Percentiles rank a stretch among this genome's conserved stretches.
Evolutionary conservation across 2,113 vertebrate species (phyloP).

Genomic region (Arenaria interpres): DNA sequence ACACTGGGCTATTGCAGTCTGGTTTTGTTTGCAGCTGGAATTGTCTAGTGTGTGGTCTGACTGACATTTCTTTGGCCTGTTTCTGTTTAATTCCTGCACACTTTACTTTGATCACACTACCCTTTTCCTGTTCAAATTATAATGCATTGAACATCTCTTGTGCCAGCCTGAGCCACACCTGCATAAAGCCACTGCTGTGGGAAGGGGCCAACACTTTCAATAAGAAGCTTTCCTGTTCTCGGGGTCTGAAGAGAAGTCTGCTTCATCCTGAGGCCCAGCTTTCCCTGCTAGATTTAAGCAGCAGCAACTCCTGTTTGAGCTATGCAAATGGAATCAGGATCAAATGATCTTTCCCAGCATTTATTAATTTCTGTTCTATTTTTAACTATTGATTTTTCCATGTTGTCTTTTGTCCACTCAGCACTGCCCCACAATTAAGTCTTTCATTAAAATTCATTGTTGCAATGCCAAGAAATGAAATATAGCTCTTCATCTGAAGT

Average conservation of each 20-base stretch:
- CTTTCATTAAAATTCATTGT: slow-evolving; percentile 5
- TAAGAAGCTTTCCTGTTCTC: background rate
- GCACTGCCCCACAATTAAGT: background rate
- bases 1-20: background rate
- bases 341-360: background rate
- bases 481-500: background rate
- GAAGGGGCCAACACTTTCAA: background rate
- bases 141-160: background rate
- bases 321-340: background rate
- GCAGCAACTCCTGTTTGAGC: background rate
- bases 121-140: background rate
- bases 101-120: background rate
- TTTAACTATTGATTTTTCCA: background rate
- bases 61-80: background rate
- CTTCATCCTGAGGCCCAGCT: background rate
- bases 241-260: background rate
- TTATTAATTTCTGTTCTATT: background rate
- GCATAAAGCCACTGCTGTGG: background rate
- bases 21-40: background rate
- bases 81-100: background rate
- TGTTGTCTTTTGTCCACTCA: background rate
- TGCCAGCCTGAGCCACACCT: background rate
- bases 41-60: background rate
- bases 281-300: background rate
- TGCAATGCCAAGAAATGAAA: background rate